These are phyloP conservation scores for Melospiza melodia DNA, from an alignment of 2,113 vertebrate genomes.

Conservation along the genomic window DNA sequence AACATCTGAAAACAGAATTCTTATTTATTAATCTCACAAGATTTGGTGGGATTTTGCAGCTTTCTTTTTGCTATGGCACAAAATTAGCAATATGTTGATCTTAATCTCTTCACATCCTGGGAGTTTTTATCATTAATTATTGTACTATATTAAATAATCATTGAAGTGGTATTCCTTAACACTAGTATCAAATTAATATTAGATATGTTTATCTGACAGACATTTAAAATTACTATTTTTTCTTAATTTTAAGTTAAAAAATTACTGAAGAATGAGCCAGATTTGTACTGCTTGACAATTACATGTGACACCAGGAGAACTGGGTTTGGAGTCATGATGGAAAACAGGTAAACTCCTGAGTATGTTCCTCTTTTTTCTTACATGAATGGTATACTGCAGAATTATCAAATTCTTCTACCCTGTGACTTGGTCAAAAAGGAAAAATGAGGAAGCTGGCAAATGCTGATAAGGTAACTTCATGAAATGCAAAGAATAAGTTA, in stretches of 20 bases:
- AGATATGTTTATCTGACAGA: not conserved
- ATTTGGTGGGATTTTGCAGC: not conserved
- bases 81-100: not conserved
- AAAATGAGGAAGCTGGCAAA: not conserved
- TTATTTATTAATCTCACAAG: not conserved
- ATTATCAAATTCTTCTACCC: not conserved
- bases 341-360: conserved; percentile 48
- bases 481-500: not conserved
- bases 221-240: not conserved
- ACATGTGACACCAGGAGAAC: conserved; percentile 46
- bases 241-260: conserved; percentile 59
- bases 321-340: conserved; percentile 51
- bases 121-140: not conserved
- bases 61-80: not conserved
- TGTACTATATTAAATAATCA: not conserved
- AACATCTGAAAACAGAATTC: not conserved
- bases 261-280: conserved; percentile 58
- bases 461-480: not conserved
- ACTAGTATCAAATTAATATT: not conserved
- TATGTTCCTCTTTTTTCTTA: not conserved
- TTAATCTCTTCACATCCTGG: not conserved
- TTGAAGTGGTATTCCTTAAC: not conserved
- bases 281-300: conserved; percentile 65
- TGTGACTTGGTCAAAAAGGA: not conserved
- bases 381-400: not conserved